A percentile compares a stretch with the other conserved stretches of the same genome.
phyloP scores from a whole-genome alignment of 2,797 vertebrate species.

The Pangasius krempfi region DNA sequence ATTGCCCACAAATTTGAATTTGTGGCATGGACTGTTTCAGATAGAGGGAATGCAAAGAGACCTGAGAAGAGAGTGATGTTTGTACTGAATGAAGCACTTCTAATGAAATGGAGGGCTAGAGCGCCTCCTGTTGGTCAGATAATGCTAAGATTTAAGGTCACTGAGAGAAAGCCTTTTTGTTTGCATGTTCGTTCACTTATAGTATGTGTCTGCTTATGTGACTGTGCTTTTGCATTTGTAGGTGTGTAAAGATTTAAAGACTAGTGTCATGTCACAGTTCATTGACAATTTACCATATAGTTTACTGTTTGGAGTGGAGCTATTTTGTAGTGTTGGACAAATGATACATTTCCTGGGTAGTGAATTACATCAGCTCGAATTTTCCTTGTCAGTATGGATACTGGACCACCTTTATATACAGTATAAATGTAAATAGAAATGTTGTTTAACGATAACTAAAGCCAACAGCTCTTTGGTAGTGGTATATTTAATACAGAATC shows the following conservation, averaged over 20 bases:
- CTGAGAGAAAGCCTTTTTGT: background rate
- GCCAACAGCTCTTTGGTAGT: background rate
- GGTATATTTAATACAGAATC: background rate
- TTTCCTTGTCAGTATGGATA: background rate
- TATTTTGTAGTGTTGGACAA: background rate
- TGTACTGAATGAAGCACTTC: background rate
- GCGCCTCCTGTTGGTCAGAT: slow-evolving; percentile 48
- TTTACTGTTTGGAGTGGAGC: background rate
- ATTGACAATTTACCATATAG: background rate
- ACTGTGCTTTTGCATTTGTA: background rate
- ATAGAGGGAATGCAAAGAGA: slow-evolving; percentile 11
- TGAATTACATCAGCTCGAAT: background rate
- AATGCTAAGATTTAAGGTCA: background rate
- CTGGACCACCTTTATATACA: background rate
- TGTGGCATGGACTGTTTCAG: background rate
- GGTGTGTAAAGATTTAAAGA: background rate
- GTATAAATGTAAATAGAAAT: background rate
- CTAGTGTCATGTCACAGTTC: background rate
- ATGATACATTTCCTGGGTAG: background rate
- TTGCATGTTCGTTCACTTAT: background rate
- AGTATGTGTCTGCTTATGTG: background rate
- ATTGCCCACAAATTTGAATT: background rate
- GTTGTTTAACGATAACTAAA: background rate
- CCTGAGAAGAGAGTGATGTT: background rate
- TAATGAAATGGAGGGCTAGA: slow-evolving; percentile 23